These are phyloP conservation scores for Miichthys miiuy DNA, from an alignment of 2,797 vertebrate genomes.

Conservation along the genomic window DNA sequence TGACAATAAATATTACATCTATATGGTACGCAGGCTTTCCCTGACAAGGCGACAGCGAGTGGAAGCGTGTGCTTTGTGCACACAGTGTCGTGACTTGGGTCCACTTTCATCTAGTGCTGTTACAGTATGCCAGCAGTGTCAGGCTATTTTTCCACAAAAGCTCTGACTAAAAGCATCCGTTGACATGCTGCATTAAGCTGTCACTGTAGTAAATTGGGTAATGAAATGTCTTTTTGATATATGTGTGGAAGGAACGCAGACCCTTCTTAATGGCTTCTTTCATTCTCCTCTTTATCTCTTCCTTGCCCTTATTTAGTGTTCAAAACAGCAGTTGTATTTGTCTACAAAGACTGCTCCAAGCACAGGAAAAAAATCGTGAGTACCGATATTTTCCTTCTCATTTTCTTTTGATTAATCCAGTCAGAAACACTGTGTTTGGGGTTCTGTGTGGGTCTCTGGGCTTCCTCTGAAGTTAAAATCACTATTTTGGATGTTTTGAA, in stretches of 20 bases:
- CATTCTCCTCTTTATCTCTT: conserved; percentile 22
- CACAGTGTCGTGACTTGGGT: conserved; percentile 27
- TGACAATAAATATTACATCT: conserved; percentile 67
- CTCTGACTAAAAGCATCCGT: conserved; percentile 20
- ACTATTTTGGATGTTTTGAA: conserved; percentile 2
- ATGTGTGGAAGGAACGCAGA: not conserved
- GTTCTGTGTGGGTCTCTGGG: not conserved
- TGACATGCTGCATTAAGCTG: conserved; percentile 16
- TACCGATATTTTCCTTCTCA: conserved; percentile 38
- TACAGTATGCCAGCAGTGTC: not conserved
- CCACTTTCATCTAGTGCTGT: conserved; percentile 22
- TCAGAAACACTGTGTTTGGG: conserved; percentile 2
- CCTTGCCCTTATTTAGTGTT: conserved; percentile 86
- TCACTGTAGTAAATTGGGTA: not conserved
- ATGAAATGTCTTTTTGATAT: conserved; percentile 31
- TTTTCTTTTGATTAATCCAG: conserved; percentile 22
- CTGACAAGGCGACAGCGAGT: conserved; percentile 18
- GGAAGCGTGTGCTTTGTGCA: conserved; percentile 22
- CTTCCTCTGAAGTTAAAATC: conserved; percentile 14
- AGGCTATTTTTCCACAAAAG: conserved; percentile 7
- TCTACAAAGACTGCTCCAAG: conserved; percentile 96
- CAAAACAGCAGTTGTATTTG: conserved; percentile 96
- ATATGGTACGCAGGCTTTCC: conserved; percentile 6
- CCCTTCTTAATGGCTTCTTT: conserved; percentile 51
- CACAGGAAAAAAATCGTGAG: conserved; percentile 97